Evolutionary conservation across 2,113 vertebrate species (phyloP).

Genomic region (Platichthys flesus): DNA sequence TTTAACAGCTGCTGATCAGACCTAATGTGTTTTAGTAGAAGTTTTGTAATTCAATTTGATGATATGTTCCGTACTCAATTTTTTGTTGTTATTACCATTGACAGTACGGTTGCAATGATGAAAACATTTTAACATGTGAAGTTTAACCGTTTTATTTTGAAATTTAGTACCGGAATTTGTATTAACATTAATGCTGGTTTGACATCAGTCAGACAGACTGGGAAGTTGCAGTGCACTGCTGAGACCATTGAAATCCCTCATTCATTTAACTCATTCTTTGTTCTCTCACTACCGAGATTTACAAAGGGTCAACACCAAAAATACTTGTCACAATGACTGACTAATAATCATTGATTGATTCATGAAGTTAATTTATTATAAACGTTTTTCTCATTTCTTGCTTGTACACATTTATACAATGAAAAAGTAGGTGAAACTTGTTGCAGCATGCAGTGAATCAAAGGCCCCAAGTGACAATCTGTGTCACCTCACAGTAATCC

Average conservation of each 20-base stretch:
- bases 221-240: slow-evolving; percentile 14
- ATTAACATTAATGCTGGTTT: accelerated
- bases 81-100: background rate
- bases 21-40: background rate
- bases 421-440: too few relatives aligned
- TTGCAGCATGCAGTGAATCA: background rate
- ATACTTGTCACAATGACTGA: background rate
- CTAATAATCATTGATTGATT: background rate
- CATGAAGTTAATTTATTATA: too few relatives aligned
- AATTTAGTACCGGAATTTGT: slow-evolving; percentile 28
- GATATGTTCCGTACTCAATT: too few relatives aligned
- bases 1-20: background rate
- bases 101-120: background rate
- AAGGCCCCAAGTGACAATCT: background rate
- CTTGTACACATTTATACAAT: too few relatives aligned
- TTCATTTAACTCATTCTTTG: too few relatives aligned
- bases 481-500: slow-evolving; percentile 5
- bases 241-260: background rate
- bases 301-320: background rate
- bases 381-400: too few relatives aligned
- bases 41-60: background rate
- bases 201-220: background rate
- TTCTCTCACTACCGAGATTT: too few relatives aligned
- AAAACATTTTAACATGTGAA: background rate
- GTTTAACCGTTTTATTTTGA: slow-evolving; percentile 30